phyloP scores from a whole-genome alignment of 1,140 invertebrate species.

The Cydia amplana region DNA sequence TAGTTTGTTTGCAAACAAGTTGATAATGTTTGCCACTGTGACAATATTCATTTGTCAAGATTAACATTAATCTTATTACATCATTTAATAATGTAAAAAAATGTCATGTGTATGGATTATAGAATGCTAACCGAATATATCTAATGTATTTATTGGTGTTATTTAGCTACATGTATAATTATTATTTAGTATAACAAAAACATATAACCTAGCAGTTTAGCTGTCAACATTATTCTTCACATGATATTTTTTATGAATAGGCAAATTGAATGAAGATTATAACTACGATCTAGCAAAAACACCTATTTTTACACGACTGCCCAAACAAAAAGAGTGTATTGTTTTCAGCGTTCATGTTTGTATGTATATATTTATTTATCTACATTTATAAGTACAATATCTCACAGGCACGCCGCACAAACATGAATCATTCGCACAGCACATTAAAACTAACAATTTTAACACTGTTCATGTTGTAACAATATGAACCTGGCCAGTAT shows the following conservation, averaged over 20 bases:
- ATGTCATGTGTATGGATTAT: not conserved
- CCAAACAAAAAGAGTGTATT: too few species aligned
- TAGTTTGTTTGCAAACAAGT: constrained; percentile 31
- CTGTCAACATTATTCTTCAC: too few species aligned
- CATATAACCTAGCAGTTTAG: too few species aligned
- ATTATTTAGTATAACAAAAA: too few species aligned
- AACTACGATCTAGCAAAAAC: not conserved
- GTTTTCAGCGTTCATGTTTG: too few species aligned
- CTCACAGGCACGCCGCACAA: not conserved
- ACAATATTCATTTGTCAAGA: not conserved
- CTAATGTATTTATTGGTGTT: too few species aligned
- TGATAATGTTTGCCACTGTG: not conserved
- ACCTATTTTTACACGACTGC: too few species aligned
- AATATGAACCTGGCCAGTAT: not conserved
- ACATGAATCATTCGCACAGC: not conserved
- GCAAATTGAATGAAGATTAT: too few species aligned
- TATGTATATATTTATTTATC: too few species aligned
- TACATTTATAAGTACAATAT: not conserved
- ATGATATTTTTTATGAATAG: too few species aligned
- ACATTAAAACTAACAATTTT: not conserved
- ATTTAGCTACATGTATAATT: too few species aligned
- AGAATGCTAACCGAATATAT: too few species aligned
- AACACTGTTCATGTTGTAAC: not conserved
- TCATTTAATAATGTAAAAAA: not conserved
- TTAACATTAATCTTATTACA: not conserved